phyloP scores from a whole-genome alignment of 1,140 invertebrate genomes.

The Cotesia glomerata region DNA sequence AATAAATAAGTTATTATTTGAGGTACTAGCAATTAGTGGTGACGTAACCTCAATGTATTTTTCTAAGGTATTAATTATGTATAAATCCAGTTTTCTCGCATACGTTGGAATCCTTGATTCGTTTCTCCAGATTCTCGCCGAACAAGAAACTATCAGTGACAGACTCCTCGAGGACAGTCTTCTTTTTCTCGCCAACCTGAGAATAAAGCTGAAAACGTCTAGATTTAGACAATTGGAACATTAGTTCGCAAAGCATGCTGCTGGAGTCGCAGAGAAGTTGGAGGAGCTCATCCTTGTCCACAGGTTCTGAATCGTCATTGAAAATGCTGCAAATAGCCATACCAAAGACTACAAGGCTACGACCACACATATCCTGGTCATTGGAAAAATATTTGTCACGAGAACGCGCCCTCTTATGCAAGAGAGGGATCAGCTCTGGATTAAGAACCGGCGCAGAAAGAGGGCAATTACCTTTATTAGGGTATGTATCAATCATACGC shows the following conservation, averaged over 20 bases:
- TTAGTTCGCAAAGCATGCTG: conserved; percentile 24
- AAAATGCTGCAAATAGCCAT: conserved; percentile 1
- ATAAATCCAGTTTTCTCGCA: background rate
- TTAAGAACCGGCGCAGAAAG: conserved; percentile 21
- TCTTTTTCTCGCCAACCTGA: conserved; percentile 25
- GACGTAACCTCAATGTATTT: no score
- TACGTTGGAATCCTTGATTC: conserved; percentile 24
- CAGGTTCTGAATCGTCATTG: conserved; percentile 15
- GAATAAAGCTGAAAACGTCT: conserved; percentile 29
- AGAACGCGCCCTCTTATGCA: conserved; percentile 18
- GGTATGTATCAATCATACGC: conserved; percentile 22
- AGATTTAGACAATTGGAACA: conserved; percentile 23
- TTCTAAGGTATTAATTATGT: no score
- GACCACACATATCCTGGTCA: conserved; percentile 18
- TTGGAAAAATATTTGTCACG: conserved; percentile 21
- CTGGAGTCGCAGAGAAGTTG: conserved; percentile 31
- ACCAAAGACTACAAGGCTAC: conserved; percentile 10
- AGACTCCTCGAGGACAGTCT: conserved; percentile 30
- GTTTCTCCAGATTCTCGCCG: conserved; percentile 25
- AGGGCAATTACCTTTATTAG: conserved; percentile 19
- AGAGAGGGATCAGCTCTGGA: conserved; percentile 13
- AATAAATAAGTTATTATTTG: no score
- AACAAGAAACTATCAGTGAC: conserved; percentile 22
- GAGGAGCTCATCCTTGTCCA: conserved; percentile 21
- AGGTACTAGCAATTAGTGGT: no score